Base-by-base conservation (phyloP, 1,140 invertebrate species). In the Zeugodacus cucurbitae region DNA sequence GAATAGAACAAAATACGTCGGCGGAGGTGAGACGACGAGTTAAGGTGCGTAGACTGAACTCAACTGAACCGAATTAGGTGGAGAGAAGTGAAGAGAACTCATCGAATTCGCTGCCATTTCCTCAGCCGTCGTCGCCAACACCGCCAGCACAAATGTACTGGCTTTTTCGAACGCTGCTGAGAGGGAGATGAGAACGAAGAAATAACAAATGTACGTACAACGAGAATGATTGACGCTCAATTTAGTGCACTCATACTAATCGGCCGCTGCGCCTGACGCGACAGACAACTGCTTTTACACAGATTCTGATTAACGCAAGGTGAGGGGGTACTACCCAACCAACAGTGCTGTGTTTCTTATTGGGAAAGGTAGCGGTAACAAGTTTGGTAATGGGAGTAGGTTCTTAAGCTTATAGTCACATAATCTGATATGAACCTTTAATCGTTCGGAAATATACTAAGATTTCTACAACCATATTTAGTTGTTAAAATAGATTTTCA, bases 11-110 rank as follows among this genome's bases (percentile, higher is more conserved):
- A 87, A 87, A 64, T 41, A 87, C 87, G 87, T 87, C 62, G 62
- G 87, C 87, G 87, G 87, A 87, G 87, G 87, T 87, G 87, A 87
- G 85, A 86, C 85, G 85, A 86, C 85, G 85, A 86, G 48, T 22
- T 59, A 59, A 57, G 85, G 41, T 87, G 87, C 87, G 87, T 87
- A 48, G 57, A 67, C 87, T 87, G 62, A 87, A 48, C 26, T 64
- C 54, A 87, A 87, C 87, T 70, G 87, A 87, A 87, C 86, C 54
- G 59, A 59, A 29, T 41, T 26, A 87, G 59, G 59, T 87, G 86
- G 37, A 87, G 54, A 64, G 54, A 58, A 87, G 86, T 87, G 86
- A 64, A 87, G 59, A 87, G 86, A 87, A 87, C 86, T 87, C 54
- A 87, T 82, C n/a, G 74, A 34, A 37, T 22, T 74, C 29, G 70